phyloP scores from a whole-genome alignment of 1,140 invertebrate species.

The Ptiloglossa arizonensis region DNA sequence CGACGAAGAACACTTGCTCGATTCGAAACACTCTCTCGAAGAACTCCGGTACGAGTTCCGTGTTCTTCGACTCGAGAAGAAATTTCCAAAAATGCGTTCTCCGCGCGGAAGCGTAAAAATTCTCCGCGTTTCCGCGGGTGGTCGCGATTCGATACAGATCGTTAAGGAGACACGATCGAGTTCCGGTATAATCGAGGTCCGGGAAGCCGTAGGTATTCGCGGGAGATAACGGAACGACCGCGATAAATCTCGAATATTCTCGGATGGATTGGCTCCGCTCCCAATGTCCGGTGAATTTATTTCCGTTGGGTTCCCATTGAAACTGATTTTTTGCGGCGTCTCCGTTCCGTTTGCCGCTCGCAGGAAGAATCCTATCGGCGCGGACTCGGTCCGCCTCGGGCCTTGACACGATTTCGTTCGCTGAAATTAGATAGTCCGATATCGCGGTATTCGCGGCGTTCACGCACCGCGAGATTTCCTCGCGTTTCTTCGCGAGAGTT shows the following conservation, averaged over 20 bases:
- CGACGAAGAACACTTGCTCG: no score
- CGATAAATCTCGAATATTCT: conserved; percentile 36
- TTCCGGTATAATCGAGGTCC: conserved; percentile 5
- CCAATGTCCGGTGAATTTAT: conserved; percentile 32
- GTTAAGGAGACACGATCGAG: background rate
- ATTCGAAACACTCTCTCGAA: no score
- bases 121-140: background rate
- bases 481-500: background rate
- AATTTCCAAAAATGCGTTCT: background rate
- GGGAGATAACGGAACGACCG: background rate
- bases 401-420: conserved; percentile 23
- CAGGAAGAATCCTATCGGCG: background rate
- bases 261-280: conserved; percentile 26
- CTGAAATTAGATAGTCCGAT: conserved; percentile 11
- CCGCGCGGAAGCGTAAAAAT: background rate
- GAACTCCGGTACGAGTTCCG: no score
- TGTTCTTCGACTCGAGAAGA: no score
- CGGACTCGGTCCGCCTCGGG: background rate
- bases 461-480: background rate
- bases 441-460: background rate
- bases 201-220: background rate
- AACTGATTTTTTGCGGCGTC: background rate
- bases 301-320: background rate
- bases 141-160: background rate
- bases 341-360: background rate